Evolutionary conservation across 2,888 invertebrate genomes (phyloP).

Genomic region (Tenthredo notha): DNA sequence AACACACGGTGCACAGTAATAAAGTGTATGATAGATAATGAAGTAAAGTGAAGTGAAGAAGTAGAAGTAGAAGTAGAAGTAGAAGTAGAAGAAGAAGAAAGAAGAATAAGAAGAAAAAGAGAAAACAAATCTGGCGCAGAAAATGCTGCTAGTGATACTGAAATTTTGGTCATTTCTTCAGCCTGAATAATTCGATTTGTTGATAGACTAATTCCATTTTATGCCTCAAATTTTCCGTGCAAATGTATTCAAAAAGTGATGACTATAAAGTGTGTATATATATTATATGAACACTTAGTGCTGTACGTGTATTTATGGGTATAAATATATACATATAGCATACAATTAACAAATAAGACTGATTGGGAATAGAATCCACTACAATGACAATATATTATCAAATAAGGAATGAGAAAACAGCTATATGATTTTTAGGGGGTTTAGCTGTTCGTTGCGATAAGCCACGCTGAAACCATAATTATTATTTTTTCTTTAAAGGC

Average conservation of each 20-base stretch:
- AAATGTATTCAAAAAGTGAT: not conserved
- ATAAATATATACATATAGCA: not conserved
- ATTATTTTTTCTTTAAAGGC: not conserved
- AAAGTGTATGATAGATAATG: not conserved
- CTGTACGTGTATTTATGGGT: not conserved
- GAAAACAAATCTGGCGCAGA: not conserved
- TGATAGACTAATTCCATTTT: not conserved
- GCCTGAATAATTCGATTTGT: not conserved
- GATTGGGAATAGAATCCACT: constrained; percentile 48
- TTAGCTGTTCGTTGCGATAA: not conserved
- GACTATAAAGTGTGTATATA: not conserved
- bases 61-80: not conserved
- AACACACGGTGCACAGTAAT: not conserved
- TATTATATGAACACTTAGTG: constrained; percentile 13
- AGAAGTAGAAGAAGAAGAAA: not conserved
- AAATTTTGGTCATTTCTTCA: not conserved
- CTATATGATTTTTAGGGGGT: not conserved
- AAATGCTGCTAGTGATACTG: not conserved
- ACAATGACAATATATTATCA: constrained; percentile 33
- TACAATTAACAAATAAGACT: constrained; percentile 32
- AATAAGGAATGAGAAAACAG: not conserved
- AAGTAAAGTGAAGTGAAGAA: not conserved
- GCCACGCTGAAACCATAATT: not conserved
- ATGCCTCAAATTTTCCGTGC: not conserved
- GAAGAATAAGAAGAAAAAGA: not conserved